phyloP scores from a whole-genome alignment of 1,140 invertebrate genomes.

The Leptopilina boulardi region DNA sequence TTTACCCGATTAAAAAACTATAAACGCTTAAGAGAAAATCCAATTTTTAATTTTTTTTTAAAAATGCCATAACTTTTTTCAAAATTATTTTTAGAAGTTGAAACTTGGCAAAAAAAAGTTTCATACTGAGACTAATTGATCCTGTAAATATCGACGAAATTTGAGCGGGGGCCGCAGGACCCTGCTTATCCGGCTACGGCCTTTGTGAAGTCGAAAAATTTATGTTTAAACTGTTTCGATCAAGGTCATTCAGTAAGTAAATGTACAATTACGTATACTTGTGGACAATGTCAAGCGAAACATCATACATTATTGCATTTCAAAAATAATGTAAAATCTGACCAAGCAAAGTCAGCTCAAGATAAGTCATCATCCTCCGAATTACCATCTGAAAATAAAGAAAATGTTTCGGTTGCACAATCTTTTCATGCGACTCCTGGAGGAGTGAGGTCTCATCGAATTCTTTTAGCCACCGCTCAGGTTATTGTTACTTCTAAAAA shows the following conservation, averaged over 20 bases:
- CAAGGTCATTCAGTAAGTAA: background rate
- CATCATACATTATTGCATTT: constrained; percentile 13
- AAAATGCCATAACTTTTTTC: too few relatives aligned
- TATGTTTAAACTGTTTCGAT: background rate
- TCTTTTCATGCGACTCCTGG: background rate
- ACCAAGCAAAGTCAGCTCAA: background rate
- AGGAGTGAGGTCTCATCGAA: background rate
- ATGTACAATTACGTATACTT: background rate
- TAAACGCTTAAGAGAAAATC: too few relatives aligned
- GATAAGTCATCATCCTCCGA: background rate
- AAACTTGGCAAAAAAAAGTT: too few relatives aligned
- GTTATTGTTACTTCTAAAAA: background rate
- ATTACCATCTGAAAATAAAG: background rate
- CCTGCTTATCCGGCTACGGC: too few relatives aligned
- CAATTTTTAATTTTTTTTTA: too few relatives aligned
- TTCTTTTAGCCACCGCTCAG: background rate
- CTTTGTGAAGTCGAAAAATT: background rate
- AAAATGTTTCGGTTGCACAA: background rate
- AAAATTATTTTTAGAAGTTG: too few relatives aligned
- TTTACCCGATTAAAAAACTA: too few relatives aligned
- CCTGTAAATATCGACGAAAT: too few relatives aligned
- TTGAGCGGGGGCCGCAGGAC: too few relatives aligned
- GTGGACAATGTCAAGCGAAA: background rate
- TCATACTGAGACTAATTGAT: too few relatives aligned
- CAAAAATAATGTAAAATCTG: background rate